phyloP scores from a whole-genome alignment of 1,140 invertebrate species.

The Dinothrombium tinctorium region DNA sequence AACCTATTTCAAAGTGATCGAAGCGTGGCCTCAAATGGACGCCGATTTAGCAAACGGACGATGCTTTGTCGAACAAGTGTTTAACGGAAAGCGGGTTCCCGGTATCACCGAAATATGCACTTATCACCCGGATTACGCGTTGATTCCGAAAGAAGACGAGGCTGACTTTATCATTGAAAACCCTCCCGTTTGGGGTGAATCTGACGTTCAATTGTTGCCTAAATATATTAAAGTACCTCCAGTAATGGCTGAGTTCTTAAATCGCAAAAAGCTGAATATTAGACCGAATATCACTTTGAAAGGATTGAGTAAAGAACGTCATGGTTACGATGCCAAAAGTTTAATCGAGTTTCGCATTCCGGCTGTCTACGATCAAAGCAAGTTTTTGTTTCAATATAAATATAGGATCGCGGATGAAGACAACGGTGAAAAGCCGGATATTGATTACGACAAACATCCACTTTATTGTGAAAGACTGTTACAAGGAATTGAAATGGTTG shows the following conservation, averaged over 20 bases:
- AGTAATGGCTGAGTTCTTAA: constrained; percentile 7
- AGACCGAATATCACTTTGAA: neutral
- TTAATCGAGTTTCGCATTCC: too few species aligned
- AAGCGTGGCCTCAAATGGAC: constrained; percentile 12
- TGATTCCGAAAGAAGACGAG: constrained; percentile 13
- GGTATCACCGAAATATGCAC: constrained; percentile 1
- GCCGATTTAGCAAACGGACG: constrained; percentile 7
- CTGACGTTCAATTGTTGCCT: constrained; percentile 6
- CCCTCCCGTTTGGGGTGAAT: constrained; percentile 4
- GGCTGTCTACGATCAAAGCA: too few species aligned
- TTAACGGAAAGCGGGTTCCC: constrained; percentile 6
- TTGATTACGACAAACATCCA: too few species aligned
- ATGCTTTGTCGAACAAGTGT: constrained; percentile 9
- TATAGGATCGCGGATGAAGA: too few species aligned
- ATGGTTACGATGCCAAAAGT: neutral
- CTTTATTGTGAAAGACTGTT: too few species aligned
- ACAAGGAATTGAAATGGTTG: too few species aligned
- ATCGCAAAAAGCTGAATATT: neutral
- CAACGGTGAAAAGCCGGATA: too few species aligned
- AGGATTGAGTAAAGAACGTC: neutral
- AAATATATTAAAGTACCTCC: constrained; percentile 7
- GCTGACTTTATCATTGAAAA: neutral
- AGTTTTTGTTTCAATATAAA: too few species aligned
- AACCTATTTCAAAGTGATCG: constrained; percentile 10
- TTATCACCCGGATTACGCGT: constrained; percentile 7